phyloP scores from a whole-genome alignment of 1,140 invertebrate genomes.

The Nebria ingens region DNA sequence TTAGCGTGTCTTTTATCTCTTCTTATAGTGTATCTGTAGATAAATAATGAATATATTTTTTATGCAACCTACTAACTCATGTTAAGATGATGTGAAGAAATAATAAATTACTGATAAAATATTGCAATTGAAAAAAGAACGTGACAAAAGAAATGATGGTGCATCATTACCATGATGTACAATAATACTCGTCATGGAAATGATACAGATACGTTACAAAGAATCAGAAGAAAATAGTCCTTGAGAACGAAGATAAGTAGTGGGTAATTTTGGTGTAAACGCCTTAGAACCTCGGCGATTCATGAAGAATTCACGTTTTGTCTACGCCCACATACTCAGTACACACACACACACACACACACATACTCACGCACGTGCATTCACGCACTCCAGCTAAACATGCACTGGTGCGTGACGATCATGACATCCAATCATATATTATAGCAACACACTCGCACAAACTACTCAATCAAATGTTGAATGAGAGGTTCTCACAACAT shows the following conservation, averaged over 20 bases:
- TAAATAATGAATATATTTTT: no score
- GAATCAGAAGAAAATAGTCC: slow-evolving; percentile 1
- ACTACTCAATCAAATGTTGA: slow-evolving; percentile 1
- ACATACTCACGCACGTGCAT: neutral
- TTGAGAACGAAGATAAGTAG: neutral
- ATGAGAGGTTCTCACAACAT: no score
- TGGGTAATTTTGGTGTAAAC: neutral
- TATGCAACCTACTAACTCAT: no score
- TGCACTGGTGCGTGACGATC: neutral
- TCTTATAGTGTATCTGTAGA: no score
- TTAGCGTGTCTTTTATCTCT: no score
- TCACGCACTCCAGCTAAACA: neutral
- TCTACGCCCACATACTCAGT: neutral
- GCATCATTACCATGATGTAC: slow-evolving; percentile 3
- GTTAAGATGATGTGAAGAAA: no score
- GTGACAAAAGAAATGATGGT: slow-evolving; percentile 9
- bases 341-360: neutral
- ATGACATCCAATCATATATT: neutral
- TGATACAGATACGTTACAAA: neutral
- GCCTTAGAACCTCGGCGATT: neutral
- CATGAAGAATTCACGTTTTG: slow-evolving; percentile 7
- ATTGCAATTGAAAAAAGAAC: no score
- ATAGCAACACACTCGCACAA: neutral
- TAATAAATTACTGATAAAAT: no score
- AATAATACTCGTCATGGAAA: neutral